Conservation (phyloP, 2,888 invertebrate genomes). For the Heliothis peltigera region DNA sequence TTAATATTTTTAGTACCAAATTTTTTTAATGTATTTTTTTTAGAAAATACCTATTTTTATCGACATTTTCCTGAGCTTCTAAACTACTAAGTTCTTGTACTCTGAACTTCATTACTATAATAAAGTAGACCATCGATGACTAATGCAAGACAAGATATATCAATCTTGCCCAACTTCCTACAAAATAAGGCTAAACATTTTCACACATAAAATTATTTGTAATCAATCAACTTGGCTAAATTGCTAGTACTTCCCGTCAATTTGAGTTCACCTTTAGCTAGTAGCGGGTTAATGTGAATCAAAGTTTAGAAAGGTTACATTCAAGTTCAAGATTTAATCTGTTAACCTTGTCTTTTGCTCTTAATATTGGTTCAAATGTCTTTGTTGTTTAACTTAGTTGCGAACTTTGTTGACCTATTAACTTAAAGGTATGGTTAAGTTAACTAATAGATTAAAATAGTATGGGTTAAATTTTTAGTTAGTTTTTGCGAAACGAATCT, state of each 20-base stretch:
- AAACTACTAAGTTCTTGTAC: neutral
- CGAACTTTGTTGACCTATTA: slow-evolving; percentile 36
- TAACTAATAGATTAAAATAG: neutral
- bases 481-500: too few relatives aligned
- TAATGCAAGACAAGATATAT: slow-evolving; percentile 24
- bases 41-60: too few relatives aligned
- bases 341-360: slow-evolving; percentile 44
- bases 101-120: neutral
- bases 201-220: slow-evolving; percentile 37
- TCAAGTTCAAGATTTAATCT: slow-evolving; percentile 61
- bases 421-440: neutral
- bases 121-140: slow-evolving; percentile 26
- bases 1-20: too few relatives aligned
- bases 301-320: slow-evolving; percentile 52
- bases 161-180: slow-evolving; percentile 52
- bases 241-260: slow-evolving; percentile 49
- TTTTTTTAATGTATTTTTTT: too few relatives aligned
- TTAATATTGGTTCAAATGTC: slow-evolving; percentile 37
- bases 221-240: slow-evolving; percentile 20
- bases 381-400: slow-evolving; percentile 16
- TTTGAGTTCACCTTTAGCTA: slow-evolving; percentile 48
- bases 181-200: slow-evolving; percentile 43
- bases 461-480: neutral
- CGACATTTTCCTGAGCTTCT: neutral
- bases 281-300: slow-evolving; percentile 23